phyloP scores from a whole-genome alignment of 2,113 vertebrate species.

The Ameiurus melas region DNA sequence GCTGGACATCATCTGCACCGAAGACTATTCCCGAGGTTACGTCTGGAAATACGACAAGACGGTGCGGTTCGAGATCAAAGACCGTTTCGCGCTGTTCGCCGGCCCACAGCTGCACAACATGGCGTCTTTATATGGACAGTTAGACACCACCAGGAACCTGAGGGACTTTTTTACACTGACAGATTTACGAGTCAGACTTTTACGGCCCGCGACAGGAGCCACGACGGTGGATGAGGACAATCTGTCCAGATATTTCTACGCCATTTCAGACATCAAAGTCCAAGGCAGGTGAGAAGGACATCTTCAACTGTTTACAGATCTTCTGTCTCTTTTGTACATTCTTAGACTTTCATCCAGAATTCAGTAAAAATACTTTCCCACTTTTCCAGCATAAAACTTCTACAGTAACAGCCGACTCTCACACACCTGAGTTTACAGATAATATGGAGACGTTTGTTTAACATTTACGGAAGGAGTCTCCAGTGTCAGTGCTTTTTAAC shows the following conservation, averaged over 20 bases:
- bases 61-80: conserved; percentile 98
- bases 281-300: conserved; percentile 88
- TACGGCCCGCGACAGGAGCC: conserved; percentile 91
- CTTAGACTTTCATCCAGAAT: background rate
- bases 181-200: conserved; percentile 90
- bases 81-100: conserved; percentile 95
- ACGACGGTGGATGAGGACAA: conserved; percentile 93
- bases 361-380: background rate
- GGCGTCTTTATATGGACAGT: conserved; percentile 96
- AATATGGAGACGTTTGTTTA: no score
- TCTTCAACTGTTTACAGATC: background rate
- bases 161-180: conserved; percentile 98
- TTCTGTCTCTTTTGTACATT: background rate
- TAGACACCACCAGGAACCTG: conserved; percentile 97
- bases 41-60: conserved; percentile 95
- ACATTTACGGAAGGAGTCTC: background rate
- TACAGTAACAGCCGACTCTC: background rate
- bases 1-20: conserved; percentile 98
- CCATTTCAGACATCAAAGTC: conserved; percentile 97
- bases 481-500: background rate
- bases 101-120: conserved; percentile 95
- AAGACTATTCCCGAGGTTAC: conserved; percentile 95
- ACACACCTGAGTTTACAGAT: no score
- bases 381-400: background rate
- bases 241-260: conserved; percentile 95